These are phyloP conservation scores for Eciton burchellii DNA, from an alignment of 1,140 invertebrate genomes.

Conservation along the genomic window DNA sequence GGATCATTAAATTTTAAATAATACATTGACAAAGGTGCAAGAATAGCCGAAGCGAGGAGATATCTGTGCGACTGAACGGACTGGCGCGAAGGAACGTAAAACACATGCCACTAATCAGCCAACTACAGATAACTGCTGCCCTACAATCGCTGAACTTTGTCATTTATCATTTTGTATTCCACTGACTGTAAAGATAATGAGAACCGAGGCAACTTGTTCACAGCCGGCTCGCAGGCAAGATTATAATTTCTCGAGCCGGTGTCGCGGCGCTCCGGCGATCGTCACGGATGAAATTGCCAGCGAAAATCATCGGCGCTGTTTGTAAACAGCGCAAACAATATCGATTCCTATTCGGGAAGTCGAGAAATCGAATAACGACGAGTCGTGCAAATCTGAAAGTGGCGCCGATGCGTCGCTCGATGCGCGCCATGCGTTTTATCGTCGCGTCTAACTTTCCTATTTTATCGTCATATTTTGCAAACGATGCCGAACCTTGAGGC, in stretches of 20 bases:
- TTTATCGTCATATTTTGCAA: no score
- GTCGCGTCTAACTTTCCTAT: no score
- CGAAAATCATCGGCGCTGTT: background rate
- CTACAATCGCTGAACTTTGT: slow-evolving; percentile 74
- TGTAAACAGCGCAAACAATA: no score
- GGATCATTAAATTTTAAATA: background rate
- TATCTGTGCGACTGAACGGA: slow-evolving; percentile 5
- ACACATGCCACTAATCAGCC: slow-evolving; percentile 63
- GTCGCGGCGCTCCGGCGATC: background rate
- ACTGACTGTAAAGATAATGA: slow-evolving; percentile 64
- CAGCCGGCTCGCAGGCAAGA: background rate
- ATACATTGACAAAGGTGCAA: background rate
- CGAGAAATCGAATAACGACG: background rate
- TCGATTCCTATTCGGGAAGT: background rate
- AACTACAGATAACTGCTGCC: slow-evolving; percentile 67
- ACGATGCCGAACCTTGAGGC: no score
- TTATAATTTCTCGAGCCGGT: background rate
- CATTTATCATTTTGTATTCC: slow-evolving; percentile 67
- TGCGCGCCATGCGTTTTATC: no score
- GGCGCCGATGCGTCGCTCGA: background rate
- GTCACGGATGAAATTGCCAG: background rate
- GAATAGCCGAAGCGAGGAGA: background rate
- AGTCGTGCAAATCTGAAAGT: slow-evolving; percentile 2
- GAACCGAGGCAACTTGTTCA: slow-evolving; percentile 62
- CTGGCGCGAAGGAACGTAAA: slow-evolving; percentile 44